Evolutionary conservation across 2,113 vertebrate genomes (phyloP), one percentile per base, ranked within the genome.

Genomic region (Saiga tatarica): DNA sequence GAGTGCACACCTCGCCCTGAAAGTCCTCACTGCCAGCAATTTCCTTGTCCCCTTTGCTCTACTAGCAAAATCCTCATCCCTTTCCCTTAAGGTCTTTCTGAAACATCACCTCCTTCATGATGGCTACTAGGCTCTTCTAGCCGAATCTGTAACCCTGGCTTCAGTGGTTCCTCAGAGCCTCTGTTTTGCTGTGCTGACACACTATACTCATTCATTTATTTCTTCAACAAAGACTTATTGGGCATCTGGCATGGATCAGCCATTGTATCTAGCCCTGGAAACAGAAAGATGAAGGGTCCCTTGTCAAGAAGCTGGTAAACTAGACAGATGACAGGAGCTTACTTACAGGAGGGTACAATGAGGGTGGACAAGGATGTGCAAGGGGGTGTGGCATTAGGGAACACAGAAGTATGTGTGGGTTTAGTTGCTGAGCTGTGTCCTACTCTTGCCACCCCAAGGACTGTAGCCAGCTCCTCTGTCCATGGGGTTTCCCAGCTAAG

Each of bases 271-370:
- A 5, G n/a, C 21, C 16, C 21, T 83, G 47, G 53, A 88, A 84
- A 92, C 28, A 79, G 64, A 67, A 62, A 64, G 39, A 39, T 33
- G 15, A 36, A 5, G 25, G 28, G 16, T 86, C 60, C 59, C 15
- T 25, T 47, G 14, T 55, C 42, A 79, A 39, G 30, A 57, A 67
- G 26, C 36, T 33, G 15, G n/a, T 16, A 36, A 67, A 21, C 26
- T 33, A 21, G 33, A 62, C 0, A 8, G 15, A 39, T 12, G 7
- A n/a, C 21, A 33, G 26, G 33, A n/a, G 11, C 7, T 0, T 59
- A 60, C 67, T 19, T 12, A 23, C 50, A 14, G 30, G 33, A 14
- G 16, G 16, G 5, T 36, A 1, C 6, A 0, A 4, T 17, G 45
- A 78, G 21, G 33, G 21, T 21, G 39, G 76, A 62, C 2, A 7